phyloP scores from a whole-genome alignment of 2,113 vertebrate species.

The Echinops telfairi region DNA sequence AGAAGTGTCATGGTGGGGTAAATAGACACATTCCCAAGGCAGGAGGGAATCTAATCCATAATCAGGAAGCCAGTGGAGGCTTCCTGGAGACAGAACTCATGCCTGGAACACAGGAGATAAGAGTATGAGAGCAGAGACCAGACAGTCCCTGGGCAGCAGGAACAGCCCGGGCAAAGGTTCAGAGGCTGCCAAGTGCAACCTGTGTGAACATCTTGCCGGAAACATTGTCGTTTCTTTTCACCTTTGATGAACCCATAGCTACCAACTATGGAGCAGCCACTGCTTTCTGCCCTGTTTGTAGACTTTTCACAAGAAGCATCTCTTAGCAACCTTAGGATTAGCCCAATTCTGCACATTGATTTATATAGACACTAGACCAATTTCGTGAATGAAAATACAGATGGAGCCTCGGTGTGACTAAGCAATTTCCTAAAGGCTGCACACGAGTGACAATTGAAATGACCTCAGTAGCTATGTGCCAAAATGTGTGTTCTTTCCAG shows the following conservation, averaged over 20 bases:
- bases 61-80: fast-evolving
- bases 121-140: not conserved
- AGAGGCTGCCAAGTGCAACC: not conserved
- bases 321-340: not conserved
- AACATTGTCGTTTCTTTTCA: not conserved
- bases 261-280: not conserved
- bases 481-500: not conserved
- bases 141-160: not conserved
- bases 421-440: fast-evolving
- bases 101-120: not conserved
- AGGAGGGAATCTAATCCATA: not conserved
- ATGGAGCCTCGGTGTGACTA: too few relatives aligned
- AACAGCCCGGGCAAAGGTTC: not conserved
- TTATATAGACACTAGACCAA: not conserved
- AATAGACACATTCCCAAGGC: too few relatives aligned
- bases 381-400: not conserved
- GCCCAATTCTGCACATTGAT: not conserved
- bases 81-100: not conserved
- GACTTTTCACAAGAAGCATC: not conserved
- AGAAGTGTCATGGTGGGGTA: not conserved
- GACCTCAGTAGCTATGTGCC: not conserved
- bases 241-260: not conserved
- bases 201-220: not conserved
- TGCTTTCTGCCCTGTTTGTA: not conserved
- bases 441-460: too few relatives aligned